Evolutionary conservation across 1,140 invertebrate genomes (phyloP), one percentile per base, ranked within the genome.

Genomic region (Solenopsis invicta): DNA sequence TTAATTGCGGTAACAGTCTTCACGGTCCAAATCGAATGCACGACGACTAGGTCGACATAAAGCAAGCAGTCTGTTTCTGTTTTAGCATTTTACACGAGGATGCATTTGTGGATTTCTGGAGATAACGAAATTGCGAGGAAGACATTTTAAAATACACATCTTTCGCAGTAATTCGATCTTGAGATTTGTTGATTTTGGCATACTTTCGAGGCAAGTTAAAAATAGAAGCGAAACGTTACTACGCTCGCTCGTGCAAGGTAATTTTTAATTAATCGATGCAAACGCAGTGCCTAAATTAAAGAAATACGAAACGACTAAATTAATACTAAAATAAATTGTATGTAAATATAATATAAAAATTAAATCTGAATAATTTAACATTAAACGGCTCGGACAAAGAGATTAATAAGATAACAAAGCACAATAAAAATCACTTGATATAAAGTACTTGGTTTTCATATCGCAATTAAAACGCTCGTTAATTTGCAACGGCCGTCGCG

Each of bases 91-190:
- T 45, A 69, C 59, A 59, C 10, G 45, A n/a, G 34, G n/a, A 5
- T 21, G 29, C 2, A 45, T 59, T 56, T 74, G 34, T 37, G 34
- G 34, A 81, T 37, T 21, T n/a, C 9, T 12, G 12, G 29, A 41
- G 13, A 45, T 45, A 72, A 59, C 10, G 5, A 72, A 0, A 52
- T 29, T 56, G 5, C 8, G 3, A 0, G 29, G 13, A 61, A 24
- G 71, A 21, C 9, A 1, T 48, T 74, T 84, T 75, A 62, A 75
- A 74, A 67, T 48, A 16, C 21, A 24, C 21, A 64, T 64, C 34
- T 84, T 21, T 61, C 24, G 50, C 18, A 61, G 56, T 84, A 84
- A 84, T 74, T 74, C 61, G 1, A 74, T 61, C 13, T 34, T n/a
- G 10, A 18, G 10, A 52, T 16, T 59, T n/a, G 66, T 45, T 16